These are phyloP conservation scores for Aphelinus atriplicis DNA, from an alignment of 1,140 invertebrate genomes.

Conservation along the genomic window DNA sequence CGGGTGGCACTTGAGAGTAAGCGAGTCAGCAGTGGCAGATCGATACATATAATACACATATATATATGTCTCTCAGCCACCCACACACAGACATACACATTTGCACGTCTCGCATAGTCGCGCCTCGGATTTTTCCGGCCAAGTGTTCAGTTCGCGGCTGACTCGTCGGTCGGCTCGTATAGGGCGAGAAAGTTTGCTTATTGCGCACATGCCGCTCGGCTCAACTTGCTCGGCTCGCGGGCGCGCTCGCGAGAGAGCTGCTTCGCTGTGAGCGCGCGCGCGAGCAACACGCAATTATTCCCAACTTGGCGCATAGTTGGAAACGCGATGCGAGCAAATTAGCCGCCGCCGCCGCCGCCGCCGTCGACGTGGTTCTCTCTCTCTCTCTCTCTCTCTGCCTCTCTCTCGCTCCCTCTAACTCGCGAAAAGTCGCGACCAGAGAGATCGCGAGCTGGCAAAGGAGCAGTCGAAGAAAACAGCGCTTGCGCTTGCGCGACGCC, in stretches of 20 bases:
- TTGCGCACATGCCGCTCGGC: slow-evolving; percentile 17
- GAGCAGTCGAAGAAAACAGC: too few species aligned
- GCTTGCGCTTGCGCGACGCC: background rate
- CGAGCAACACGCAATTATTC: slow-evolving; percentile 22
- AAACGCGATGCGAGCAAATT: background rate
- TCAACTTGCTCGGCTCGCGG: background rate
- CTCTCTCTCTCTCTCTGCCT: too few species aligned
- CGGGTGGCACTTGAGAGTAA: too few species aligned
- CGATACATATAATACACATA: too few species aligned
- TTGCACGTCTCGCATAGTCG: too few species aligned
- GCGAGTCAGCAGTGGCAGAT: too few species aligned
- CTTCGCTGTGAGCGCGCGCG: background rate
- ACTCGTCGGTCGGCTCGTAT: background rate
- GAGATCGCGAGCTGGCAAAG: too few species aligned
- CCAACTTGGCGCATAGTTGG: slow-evolving; percentile 21
- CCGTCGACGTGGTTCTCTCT: too few species aligned
- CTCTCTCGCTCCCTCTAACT: too few species aligned
- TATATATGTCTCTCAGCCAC: too few species aligned
- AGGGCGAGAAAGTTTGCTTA: slow-evolving; percentile 25
- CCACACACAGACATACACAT: too few species aligned
- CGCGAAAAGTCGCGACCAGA: too few species aligned
- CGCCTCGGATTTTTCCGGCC: background rate
- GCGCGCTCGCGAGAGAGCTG: background rate
- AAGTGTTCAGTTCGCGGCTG: background rate
- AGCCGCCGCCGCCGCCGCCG: slow-evolving; percentile 4